These are phyloP conservation scores for Thymelicus sylvestris DNA, from an alignment of 2,888 invertebrate genomes.

Conservation along the genomic window DNA sequence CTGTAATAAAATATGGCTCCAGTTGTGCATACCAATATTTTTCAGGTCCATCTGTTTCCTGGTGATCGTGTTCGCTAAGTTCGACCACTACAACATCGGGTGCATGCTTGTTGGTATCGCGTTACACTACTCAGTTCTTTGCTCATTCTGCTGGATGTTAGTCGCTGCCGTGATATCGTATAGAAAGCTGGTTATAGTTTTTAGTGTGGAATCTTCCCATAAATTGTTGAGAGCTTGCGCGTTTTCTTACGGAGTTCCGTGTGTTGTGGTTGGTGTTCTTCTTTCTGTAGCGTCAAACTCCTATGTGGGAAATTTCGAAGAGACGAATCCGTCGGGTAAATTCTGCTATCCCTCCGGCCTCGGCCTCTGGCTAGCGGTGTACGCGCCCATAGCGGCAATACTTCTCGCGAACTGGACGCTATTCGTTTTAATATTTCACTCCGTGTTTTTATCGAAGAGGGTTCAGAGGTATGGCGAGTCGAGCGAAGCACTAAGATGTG, in stretches of 20 bases:
- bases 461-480: slow-evolving; percentile 79
- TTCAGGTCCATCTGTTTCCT: slow-evolving; percentile 73
- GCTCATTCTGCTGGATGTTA: slow-evolving; percentile 90
- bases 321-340: slow-evolving; percentile 65
- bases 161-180: slow-evolving; percentile 89
- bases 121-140: slow-evolving; percentile 87
- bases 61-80: slow-evolving; percentile 61
- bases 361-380: slow-evolving; percentile 81
- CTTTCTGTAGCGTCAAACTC: slow-evolving; percentile 71
- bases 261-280: slow-evolving; percentile 81
- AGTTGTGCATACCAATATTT: slow-evolving; percentile 80
- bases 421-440: slow-evolving; percentile 84
- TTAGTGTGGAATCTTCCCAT: slow-evolving; percentile 84
- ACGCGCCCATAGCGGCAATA: slow-evolving; percentile 81
- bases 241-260: slow-evolving; percentile 87
- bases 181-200: slow-evolving; percentile 86
- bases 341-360: slow-evolving; percentile 84
- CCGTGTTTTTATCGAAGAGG: slow-evolving; percentile 76
- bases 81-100: slow-evolving; percentile 61
- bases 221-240: slow-evolving; percentile 86
- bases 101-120: slow-evolving; percentile 86
- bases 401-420: slow-evolving; percentile 83
- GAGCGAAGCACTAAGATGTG: slow-evolving; percentile 80
- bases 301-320: slow-evolving; percentile 72
- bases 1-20: slow-evolving; percentile 85